Base-by-base conservation (phyloP, 2,888 invertebrate species). In the Drosophila percnosoma region DNA sequence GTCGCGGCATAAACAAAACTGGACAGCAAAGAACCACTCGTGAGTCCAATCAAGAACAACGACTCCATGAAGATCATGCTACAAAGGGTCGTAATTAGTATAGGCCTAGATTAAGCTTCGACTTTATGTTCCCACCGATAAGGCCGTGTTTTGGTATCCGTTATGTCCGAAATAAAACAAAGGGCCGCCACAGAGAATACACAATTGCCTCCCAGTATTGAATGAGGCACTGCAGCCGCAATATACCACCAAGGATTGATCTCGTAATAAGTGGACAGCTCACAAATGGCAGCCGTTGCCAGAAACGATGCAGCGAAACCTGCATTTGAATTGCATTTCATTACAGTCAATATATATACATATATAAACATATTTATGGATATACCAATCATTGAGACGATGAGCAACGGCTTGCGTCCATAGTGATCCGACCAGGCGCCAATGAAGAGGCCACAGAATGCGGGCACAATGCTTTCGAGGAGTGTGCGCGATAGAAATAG, bases 391-490 rank as follows among this genome's bases (percentile, higher is more conserved):
- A 95, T 93, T 15, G 96, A 94, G 81, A 95, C 93, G 5, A 96
- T 91, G 57, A 97, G 90, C 68, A 97, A 92, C 6, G 96, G 96
- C 90, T 96, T 96, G 65, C 97, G 94, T 34, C 97, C 97, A 93
- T 96, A 94, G 72, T 94, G 95, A 91, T 97, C 97, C 52, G 96
- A 96, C 97, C 97, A 97, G 0, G 96, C 96, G 10, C 97, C 97
- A 75, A 97, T 91, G 89, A 96, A 96, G 48, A 97, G 93, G 15
- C 96, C 95, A 54, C 96, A 91, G 38, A 96, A 80, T 1, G 96
- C 95, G 1, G 96, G 96, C 52, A 95, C 93, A 64, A 96, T 92
- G 45, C 95, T 95, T 81, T 96, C 95, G 31, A 96, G 92, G 0
- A 96, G 91, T 2, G 94, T 94, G 77, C 94, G 94, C 2, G 94